A percentile compares a stretch with the other conserved stretches of the same genome.
Conservation (phyloP, 2,113 vertebrate species). For the cattle (Bos taurus) region DNA sequence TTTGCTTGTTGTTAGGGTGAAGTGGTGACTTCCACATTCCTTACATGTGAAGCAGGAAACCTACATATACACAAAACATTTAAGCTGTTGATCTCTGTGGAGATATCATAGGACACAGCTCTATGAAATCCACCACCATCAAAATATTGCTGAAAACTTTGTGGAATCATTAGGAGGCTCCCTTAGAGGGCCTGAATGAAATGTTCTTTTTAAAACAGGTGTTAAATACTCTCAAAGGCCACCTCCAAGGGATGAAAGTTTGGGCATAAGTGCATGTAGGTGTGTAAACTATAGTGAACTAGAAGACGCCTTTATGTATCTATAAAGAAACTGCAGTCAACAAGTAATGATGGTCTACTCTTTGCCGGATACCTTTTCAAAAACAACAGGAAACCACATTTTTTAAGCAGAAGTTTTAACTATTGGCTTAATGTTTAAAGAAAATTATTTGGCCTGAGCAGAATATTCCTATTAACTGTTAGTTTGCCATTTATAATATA, state of each 20-base stretch:
- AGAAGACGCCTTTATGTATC: not conserved
- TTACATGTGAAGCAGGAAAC: not conserved
- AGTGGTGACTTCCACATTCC: not conserved
- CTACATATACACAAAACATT: not conserved
- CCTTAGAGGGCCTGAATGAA: not conserved
- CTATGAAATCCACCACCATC: not conserved
- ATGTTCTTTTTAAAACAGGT: not conserved
- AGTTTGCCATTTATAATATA: not conserved
- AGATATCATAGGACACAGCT: not conserved
- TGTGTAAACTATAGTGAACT: not conserved
- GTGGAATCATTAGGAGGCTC: not conserved
- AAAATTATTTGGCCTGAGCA: not conserved
- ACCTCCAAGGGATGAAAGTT: not conserved
- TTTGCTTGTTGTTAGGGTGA: not conserved
- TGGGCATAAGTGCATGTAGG: not conserved
- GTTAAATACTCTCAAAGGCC: not conserved
- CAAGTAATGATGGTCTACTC: not conserved
- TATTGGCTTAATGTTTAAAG: not conserved
- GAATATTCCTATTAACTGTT: not conserved
- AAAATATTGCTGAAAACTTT: not conserved
- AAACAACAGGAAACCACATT: not conserved
- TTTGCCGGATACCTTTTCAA: not conserved
- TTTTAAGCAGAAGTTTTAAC: not conserved
- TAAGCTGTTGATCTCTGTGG: not conserved
- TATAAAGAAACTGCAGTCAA: not conserved